phyloP scores from a whole-genome alignment of 2,113 vertebrate species.

The Poicephalus gulielmi region DNA sequence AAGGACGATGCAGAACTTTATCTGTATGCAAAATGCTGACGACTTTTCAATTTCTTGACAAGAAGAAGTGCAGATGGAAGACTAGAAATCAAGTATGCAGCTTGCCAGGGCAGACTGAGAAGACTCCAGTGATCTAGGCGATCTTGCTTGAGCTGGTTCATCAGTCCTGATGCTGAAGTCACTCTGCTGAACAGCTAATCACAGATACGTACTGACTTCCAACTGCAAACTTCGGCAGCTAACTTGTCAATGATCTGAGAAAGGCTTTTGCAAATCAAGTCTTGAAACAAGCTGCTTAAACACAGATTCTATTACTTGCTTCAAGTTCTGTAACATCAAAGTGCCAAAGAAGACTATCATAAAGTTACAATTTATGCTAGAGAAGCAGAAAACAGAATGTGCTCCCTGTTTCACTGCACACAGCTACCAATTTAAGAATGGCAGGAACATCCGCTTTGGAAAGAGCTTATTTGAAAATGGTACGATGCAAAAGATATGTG shows the following conservation, averaged over 20 bases:
- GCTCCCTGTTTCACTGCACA: accelerated
- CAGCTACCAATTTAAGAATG: neutral
- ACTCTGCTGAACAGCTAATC: neutral
- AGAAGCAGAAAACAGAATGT: neutral
- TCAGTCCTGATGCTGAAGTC: neutral
- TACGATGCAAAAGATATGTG: neutral
- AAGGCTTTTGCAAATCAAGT: neutral
- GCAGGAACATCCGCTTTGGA: neutral
- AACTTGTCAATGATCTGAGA: neutral
- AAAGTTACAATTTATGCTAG: neutral
- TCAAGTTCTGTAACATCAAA: neutral
- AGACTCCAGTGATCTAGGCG: neutral
- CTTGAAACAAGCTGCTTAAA: neutral
- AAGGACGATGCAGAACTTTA: neutral
- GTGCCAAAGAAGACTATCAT: neutral
- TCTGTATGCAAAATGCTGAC: neutral
- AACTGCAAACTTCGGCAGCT: neutral
- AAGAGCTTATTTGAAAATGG: neutral
- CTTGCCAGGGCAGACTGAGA: neutral
- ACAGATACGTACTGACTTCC: neutral
- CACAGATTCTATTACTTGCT: neutral
- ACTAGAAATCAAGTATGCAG: neutral
- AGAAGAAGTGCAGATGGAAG: neutral
- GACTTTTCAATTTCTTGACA: neutral
- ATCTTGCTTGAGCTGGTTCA: neutral